phyloP scores from a whole-genome alignment of 2,888 invertebrate species.

The Epistrophella euchroma region DNA sequence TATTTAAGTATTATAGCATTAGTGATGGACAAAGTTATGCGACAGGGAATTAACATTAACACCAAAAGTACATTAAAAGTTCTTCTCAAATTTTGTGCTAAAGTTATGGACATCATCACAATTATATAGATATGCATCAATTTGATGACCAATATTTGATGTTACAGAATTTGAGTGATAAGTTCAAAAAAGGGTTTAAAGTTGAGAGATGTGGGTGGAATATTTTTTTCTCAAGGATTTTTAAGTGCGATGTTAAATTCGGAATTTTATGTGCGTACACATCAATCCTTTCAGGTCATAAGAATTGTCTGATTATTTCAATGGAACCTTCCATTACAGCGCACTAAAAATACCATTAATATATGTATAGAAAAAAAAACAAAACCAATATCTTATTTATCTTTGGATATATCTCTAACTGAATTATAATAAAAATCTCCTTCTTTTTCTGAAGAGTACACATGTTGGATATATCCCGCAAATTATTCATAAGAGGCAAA shows the following conservation, averaged over 20 bases:
- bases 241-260: neutral
- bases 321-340: constrained; percentile 5
- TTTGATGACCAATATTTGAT: constrained; percentile 18
- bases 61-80: constrained; percentile 30
- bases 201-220: neutral
- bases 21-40: constrained; percentile 10
- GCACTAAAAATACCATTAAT: constrained; percentile 26
- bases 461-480: constrained; percentile 55
- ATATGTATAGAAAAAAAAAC: constrained; percentile 4
- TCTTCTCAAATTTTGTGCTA: neutral
- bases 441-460: constrained; percentile 20
- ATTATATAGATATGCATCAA: constrained; percentile 11
- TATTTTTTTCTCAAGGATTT: neutral
- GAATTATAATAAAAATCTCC: constrained; percentile 42
- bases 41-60: constrained; percentile 28
- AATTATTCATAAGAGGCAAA: constrained; percentile 62
- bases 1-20: neutral
- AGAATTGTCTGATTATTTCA: constrained; percentile 24
- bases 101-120: constrained; percentile 20
- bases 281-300: constrained; percentile 7
- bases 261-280: neutral
- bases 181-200: neutral
- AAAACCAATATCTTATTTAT: constrained; percentile 22
- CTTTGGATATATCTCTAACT: constrained; percentile 19
- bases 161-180: neutral